Percentiles rank a stretch among this genome's conserved stretches.
These are phyloP conservation scores for Virgularia gustaviana DNA, from an alignment of 92 coral and sea anemone genomes.

Conservation along the genomic window DNA sequence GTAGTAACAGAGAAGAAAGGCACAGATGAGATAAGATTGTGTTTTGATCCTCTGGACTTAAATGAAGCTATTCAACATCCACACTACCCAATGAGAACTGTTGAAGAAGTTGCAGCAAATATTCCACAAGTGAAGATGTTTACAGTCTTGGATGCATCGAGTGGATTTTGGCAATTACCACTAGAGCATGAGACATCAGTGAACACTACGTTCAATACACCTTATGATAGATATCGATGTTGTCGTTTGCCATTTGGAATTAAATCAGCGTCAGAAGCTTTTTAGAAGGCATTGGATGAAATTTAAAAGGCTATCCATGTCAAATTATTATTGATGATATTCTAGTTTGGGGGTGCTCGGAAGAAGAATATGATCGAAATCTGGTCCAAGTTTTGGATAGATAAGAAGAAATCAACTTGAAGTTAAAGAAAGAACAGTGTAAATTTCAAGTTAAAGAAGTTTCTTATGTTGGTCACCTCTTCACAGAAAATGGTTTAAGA, in stretches of 20 bases:
- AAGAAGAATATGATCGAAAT: conserved; percentile 30
- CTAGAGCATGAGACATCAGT: conserved; percentile 30
- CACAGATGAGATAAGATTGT: conserved; percentile 24
- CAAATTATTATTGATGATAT: conserved; percentile 34
- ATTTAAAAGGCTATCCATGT: conserved; percentile 31
- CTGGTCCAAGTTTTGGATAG: conserved; percentile 33
- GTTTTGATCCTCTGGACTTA: conserved; percentile 28
- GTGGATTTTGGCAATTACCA: conserved; percentile 33
- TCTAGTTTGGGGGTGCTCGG: conserved; percentile 29
- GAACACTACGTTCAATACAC: conserved; percentile 27
- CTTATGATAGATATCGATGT: conserved; percentile 28
- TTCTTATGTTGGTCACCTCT: conserved; percentile 37
- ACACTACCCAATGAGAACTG: conserved; percentile 32
- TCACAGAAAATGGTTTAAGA: conserved; percentile 15
- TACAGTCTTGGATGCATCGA: conserved; percentile 38
- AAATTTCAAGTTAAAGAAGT: conserved; percentile 29
- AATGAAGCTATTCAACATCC: conserved; percentile 16
- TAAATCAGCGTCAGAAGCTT: conserved; percentile 28
- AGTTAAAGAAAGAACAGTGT: conserved; percentile 23
- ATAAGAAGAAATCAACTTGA: conserved; percentile 28
- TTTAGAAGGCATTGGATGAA: conserved; percentile 37
- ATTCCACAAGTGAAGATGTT: conserved; percentile 29
- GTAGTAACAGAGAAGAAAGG: conserved; percentile 38
- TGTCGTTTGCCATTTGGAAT: conserved; percentile 42
- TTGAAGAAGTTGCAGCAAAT: conserved; percentile 29